Evolutionary conservation across 2,797 vertebrate species (phyloP).

Genomic region (Myotis vivesi): DNA sequence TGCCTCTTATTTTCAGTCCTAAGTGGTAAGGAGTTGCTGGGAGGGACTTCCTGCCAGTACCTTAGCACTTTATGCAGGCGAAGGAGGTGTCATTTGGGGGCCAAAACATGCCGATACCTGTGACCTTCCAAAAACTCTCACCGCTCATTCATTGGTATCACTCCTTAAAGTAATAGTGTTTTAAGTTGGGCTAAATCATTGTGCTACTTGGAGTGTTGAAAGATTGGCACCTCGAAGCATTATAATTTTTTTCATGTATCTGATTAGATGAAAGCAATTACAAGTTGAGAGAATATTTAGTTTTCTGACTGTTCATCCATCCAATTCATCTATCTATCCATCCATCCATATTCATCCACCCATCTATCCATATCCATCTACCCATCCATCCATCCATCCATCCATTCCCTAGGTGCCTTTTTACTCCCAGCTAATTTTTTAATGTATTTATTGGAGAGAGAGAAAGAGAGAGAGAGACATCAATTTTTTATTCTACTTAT

Average conservation of each 20-base stretch:
- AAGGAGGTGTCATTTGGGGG: conserved; percentile 41
- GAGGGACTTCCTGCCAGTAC: conserved; percentile 35
- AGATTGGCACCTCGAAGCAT: neutral
- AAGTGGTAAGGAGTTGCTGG: conserved; percentile 1
- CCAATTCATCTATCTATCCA: too few relatives aligned
- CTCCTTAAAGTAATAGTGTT: conserved; percentile 24
- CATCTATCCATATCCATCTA: neutral
- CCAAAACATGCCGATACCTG: conserved; percentile 14
- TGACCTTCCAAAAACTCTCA: conserved; percentile 17
- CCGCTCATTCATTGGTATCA: neutral
- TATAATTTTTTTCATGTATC: neutral
- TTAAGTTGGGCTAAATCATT: neutral
- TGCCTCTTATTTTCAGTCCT: conserved; percentile 47
- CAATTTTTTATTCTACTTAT: too few relatives aligned
- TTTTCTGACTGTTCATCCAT: neutral
- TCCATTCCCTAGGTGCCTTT: neutral
- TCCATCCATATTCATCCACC: neutral
- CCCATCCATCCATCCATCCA: neutral
- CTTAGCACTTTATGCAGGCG: conserved; percentile 15
- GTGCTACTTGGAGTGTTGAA: neutral
- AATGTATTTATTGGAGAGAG: too few relatives aligned
- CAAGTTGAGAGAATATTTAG: neutral
- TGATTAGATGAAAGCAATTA: neutral
- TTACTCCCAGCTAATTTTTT: neutral
- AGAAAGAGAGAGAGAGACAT: too few relatives aligned